Conservation (phyloP, 1,140 invertebrate genomes). For the Akabosia matsudoensis region DNA sequence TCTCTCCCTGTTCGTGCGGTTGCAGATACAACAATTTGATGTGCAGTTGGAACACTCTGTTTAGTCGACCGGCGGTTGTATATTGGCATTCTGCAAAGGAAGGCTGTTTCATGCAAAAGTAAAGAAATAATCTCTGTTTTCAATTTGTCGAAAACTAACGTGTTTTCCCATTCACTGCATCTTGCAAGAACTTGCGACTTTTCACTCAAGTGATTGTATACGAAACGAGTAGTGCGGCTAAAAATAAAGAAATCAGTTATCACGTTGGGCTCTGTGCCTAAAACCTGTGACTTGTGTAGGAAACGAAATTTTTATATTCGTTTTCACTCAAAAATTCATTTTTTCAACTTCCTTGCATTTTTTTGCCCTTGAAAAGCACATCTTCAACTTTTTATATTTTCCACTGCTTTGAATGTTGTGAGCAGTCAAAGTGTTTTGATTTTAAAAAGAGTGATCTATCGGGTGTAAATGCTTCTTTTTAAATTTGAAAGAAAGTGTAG, state of each 20-base stretch:
- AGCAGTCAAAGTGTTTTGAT: background rate
- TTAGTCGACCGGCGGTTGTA: background rate
- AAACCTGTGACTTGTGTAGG: background rate
- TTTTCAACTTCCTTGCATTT: background rate
- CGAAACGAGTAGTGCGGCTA: background rate
- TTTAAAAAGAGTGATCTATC: background rate
- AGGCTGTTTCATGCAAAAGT: too few species aligned
- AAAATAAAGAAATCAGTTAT: slow-evolving; percentile 20
- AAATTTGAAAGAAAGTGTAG: too few species aligned
- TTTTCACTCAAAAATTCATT: background rate
- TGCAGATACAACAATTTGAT: background rate
- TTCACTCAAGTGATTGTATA: background rate
- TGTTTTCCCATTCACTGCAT: too few species aligned
- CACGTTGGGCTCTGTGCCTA: slow-evolving; percentile 17
- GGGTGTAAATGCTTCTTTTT: too few species aligned
- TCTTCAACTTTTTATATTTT: background rate
- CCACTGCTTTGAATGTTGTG: background rate
- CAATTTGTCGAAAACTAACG: too few species aligned
- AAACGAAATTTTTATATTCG: background rate
- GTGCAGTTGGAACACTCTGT: background rate
- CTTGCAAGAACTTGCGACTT: too few species aligned
- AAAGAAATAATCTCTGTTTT: too few species aligned
- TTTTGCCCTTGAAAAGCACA: background rate
- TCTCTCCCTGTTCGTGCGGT: background rate
- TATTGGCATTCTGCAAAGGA: too few species aligned